Conservation (phyloP, 2,113 vertebrate species). For the Plectropomus leopardus region DNA sequence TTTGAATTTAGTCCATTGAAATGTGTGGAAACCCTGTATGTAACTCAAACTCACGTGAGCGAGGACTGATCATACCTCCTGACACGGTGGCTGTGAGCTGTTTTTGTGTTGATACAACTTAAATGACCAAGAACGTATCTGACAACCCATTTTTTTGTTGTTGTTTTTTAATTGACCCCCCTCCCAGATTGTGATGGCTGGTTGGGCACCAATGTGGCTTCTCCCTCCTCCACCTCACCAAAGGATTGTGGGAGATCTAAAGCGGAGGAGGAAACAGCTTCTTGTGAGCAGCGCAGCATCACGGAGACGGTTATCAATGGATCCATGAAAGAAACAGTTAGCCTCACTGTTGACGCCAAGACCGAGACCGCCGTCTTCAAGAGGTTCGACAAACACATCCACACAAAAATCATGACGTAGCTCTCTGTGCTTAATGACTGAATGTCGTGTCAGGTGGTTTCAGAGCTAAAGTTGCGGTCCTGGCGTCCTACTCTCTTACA, state of each 20-base stretch:
- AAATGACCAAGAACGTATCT: background rate
- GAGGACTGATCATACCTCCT: too few species aligned
- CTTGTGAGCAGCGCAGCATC: constrained; percentile 90
- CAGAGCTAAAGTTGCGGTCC: background rate
- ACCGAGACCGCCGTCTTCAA: constrained; percentile 99
- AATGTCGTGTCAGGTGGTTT: background rate
- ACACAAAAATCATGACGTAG: background rate
- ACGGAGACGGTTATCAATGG: constrained; percentile 99
- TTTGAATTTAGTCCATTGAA: too few species aligned
- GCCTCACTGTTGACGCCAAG: constrained; percentile 99
- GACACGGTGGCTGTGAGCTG: too few species aligned
- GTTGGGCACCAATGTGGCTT: constrained; percentile 59
- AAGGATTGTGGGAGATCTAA: constrained; percentile 87
- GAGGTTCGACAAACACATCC: constrained; percentile 86
- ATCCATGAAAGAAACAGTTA: constrained; percentile 98
- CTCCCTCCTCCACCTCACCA: constrained; percentile 45
- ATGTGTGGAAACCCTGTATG: too few species aligned
- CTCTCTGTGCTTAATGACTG: background rate
- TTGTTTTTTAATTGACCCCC: background rate
- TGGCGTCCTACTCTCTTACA: background rate
- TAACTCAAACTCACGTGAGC: too few species aligned
- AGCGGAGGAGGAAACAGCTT: constrained; percentile 86
- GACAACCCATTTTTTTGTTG: background rate
- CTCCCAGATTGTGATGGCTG: constrained; percentile 80
- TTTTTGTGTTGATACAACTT: background rate